Conservation (phyloP, 1,140 invertebrate genomes). For the Galleria mellonella region DNA sequence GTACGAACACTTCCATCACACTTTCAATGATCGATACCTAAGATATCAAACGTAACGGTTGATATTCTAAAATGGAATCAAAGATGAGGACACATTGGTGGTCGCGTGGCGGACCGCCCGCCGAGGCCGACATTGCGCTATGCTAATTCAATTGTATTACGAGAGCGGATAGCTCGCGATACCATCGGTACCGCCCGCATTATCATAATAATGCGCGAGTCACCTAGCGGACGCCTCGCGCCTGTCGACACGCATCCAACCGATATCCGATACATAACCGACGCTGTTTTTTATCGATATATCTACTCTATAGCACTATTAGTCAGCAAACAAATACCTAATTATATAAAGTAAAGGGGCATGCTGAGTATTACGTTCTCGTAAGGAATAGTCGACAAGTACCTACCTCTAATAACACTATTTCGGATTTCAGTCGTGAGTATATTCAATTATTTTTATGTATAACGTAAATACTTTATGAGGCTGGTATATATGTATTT, state of each 20-base stretch:
- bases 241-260: constrained; percentile 45
- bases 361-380: too few species aligned
- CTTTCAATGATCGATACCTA: too few species aligned
- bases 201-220: constrained; percentile 72
- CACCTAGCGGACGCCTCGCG: constrained; percentile 35
- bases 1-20: too few species aligned
- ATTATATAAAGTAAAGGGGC: too few species aligned
- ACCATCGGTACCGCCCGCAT: constrained; percentile 59
- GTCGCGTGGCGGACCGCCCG: constrained; percentile 67
- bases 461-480: too few species aligned
- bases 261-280: constrained; percentile 12
- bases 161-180: constrained; percentile 49
- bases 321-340: neutral
- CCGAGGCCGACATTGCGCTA: constrained; percentile 48
- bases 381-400: too few species aligned
- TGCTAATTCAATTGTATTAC: constrained; percentile 72
- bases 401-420: too few species aligned
- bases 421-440: too few species aligned
- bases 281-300: constrained; percentile 6
- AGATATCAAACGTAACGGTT: constrained; percentile 1
- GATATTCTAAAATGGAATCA: constrained; percentile 12
- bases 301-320: neutral
- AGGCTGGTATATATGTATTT: too few species aligned
- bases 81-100: constrained; percentile 30
- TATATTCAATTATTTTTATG: too few species aligned